Percentiles rank a stretch among this genome's conserved stretches.
Evolutionary conservation across 2,113 vertebrate genomes (phyloP).

Genomic region (Gymnorhina tibicen): DNA sequence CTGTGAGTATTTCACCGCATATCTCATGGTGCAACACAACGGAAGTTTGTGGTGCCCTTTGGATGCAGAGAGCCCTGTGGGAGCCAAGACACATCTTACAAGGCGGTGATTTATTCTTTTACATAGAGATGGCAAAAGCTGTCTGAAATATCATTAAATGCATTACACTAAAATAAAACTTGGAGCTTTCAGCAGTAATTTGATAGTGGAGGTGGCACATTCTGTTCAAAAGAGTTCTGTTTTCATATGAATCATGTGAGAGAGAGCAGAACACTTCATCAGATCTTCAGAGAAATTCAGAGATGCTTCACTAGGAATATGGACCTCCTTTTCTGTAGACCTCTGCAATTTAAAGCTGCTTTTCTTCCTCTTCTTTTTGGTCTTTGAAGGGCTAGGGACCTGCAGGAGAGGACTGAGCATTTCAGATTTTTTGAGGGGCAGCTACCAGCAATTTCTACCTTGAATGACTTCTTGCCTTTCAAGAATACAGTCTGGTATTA

Average conservation of each 20-base stretch:
- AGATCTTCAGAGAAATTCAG: neutral
- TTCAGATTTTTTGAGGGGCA: neutral
- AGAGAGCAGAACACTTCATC: neutral
- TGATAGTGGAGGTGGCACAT: neutral
- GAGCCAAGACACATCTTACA: neutral
- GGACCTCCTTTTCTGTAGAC: neutral
- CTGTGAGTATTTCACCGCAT: neutral
- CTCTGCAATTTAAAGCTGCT: neutral
- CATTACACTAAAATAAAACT: neutral
- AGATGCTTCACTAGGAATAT: neutral
- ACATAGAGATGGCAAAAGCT: neutral
- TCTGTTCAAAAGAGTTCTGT: neutral
- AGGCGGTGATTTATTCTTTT: neutral
- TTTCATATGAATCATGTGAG: neutral
- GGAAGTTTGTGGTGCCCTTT: neutral
- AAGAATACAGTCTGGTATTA: neutral
- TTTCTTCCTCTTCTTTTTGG: neutral
- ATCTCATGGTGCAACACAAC: neutral
- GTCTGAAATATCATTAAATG: neutral
- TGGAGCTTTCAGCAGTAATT: neutral
- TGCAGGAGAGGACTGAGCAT: neutral
- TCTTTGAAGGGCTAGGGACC: neutral
- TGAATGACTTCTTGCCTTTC: neutral
- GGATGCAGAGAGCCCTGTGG: neutral
- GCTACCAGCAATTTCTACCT: neutral